Conservation (phyloP, 2,113 vertebrate genomes). For the Dasyurus viverrinus region DNA sequence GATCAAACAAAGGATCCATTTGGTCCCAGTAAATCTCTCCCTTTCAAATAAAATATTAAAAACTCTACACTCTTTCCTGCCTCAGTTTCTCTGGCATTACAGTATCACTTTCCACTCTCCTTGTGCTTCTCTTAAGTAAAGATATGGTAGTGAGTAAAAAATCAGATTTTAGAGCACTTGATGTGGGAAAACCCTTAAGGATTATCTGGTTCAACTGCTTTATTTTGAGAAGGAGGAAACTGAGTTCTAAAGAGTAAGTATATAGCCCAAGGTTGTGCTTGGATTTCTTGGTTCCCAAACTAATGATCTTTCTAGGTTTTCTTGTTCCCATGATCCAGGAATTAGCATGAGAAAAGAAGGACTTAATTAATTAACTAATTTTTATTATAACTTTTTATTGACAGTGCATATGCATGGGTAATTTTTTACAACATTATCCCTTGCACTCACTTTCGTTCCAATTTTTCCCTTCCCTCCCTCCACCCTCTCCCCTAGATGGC, state of each 20-base stretch:
- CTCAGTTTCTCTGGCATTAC: too few species aligned
- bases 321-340: background rate
- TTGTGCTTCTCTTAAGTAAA: background rate
- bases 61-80: too few species aligned
- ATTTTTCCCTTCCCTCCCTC: too few species aligned
- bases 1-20: too few species aligned
- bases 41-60: too few species aligned
- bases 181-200: background rate
- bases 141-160: background rate
- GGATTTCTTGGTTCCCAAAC: background rate
- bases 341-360: background rate
- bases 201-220: background rate
- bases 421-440: too few species aligned
- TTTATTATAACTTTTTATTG: too few species aligned
- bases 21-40: too few species aligned
- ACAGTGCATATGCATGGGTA: too few species aligned
- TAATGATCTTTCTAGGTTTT: background rate
- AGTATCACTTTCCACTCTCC: background rate
- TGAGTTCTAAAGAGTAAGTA: background rate
- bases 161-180: background rate
- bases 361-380: too few species aligned
- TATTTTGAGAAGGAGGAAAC: background rate
- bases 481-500: too few species aligned
- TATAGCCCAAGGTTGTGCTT: background rate
- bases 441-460: too few species aligned